A percentile compares a stretch with the other conserved stretches of the same genome.
Conservation (phyloP, 2,888 invertebrate genomes). For the Conistra vaccinii region DNA sequence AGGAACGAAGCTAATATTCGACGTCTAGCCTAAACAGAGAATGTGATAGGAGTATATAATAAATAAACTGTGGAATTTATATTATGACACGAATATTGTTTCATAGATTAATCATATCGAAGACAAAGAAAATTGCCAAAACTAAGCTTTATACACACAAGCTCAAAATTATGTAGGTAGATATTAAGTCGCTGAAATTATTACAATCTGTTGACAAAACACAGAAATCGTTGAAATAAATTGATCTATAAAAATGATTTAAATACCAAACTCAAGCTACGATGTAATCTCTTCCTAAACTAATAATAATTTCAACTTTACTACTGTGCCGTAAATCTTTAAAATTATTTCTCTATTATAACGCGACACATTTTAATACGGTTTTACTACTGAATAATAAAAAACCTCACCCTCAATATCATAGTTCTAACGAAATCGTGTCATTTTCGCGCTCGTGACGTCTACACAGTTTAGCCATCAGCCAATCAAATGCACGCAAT, state of each 20-base stretch:
- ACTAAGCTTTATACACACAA: slow-evolving; percentile 18
- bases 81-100: slow-evolving; percentile 49
- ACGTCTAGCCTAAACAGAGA: slow-evolving; percentile 27
- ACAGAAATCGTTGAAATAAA: slow-evolving; percentile 51
- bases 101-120: slow-evolving; percentile 39
- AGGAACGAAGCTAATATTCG: slow-evolving; percentile 27
- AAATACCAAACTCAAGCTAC: slow-evolving; percentile 52
- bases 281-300: slow-evolving; percentile 70
- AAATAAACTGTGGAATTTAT: slow-evolving; percentile 58
- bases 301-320: slow-evolving; percentile 69
- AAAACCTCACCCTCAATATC: slow-evolving; percentile 50
- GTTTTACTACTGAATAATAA: slow-evolving; percentile 50
- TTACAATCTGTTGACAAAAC: slow-evolving; percentile 57
- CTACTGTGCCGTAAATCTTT: slow-evolving; percentile 65
- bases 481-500: slow-evolving; percentile 64
- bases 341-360: slow-evolving; percentile 61
- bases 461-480: slow-evolving; percentile 40
- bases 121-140: slow-evolving; percentile 49
- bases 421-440: slow-evolving; percentile 52
- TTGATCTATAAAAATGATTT: slow-evolving; percentile 62
- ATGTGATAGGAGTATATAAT: slow-evolving; percentile 44
- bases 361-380: slow-evolving; percentile 49
- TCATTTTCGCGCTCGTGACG: slow-evolving; percentile 55
- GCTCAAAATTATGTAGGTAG: slow-evolving; percentile 12
- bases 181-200: slow-evolving; percentile 33